Percentiles rank a stretch among this genome's conserved stretches.
Conservation (phyloP, 2,113 vertebrate genomes). For the Gavia stellata region DNA sequence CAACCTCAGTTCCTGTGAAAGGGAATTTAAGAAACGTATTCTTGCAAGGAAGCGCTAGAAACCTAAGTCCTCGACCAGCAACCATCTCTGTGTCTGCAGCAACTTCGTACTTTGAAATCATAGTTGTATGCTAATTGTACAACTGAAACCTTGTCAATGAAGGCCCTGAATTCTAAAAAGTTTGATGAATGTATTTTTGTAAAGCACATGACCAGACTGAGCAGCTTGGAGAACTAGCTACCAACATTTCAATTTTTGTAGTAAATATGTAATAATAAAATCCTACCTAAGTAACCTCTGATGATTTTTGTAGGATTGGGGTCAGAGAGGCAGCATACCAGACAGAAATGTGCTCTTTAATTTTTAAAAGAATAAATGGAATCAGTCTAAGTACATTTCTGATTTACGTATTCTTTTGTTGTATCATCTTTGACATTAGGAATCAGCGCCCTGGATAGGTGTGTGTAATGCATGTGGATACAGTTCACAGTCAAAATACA, state of each 20-base stretch:
- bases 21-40: background rate
- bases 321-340: background rate
- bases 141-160: background rate
- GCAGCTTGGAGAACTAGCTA: background rate
- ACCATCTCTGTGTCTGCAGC: background rate
- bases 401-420: background rate
- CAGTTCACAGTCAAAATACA: background rate
- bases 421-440: background rate
- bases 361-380: background rate
- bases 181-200: background rate
- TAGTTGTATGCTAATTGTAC: background rate
- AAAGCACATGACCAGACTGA: background rate
- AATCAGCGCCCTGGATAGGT: background rate
- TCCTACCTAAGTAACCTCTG: background rate
- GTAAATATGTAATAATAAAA: background rate
- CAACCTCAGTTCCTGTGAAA: background rate
- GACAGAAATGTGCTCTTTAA: background rate
- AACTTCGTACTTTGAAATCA: background rate
- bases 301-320: background rate
- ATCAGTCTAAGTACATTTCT: background rate
- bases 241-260: background rate
- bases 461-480: background rate
- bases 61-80: background rate
- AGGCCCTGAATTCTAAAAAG: background rate
- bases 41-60: background rate